Evolutionary conservation across 1,140 invertebrate genomes (phyloP), one percentile per base, ranked within the genome.

Genomic region (Planococcus citri): DNA sequence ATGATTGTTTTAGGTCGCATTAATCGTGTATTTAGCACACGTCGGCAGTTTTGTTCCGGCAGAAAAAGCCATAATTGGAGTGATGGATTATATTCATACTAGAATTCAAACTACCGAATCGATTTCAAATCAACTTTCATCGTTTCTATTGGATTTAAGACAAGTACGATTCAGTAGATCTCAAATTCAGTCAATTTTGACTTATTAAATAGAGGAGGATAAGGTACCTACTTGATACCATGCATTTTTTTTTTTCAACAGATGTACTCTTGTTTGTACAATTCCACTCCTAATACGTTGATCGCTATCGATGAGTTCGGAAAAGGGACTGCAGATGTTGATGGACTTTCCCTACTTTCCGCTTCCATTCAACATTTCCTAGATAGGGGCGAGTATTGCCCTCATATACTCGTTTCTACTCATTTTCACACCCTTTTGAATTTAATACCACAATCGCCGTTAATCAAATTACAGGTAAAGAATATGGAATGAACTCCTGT

Each of bases 301-400:
- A 81, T 96, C 0, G 82, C 95, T 29, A 82, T 95, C 61, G 94
- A 97, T 79, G 94, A 96, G 79, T 94, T 95, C 82, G 94, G 94
- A 0, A 90, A 90, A 80, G 91, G 91, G 71, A 96, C 94, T 12
- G 81, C 87, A 1, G 85, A 87, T 74, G 78, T 83, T 0, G 90
- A 92, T 79, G 91, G 91, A 0, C 75, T 87, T 37, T 80, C 87
- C 8, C 77, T 95, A 29, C 77, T 94, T 1, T 80, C 83, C 8
- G 83, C 87, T 1, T 82, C 83, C 38, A 73, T 94, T 1, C 82
- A 82, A 70, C 79, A 86, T 75, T 87, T 91, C 78, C 75, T 88
- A 4, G 77, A 81, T 21, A 78, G 81, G 69, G 80, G 75, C 1
- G 58, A 76, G 1, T 68, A 80, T 14, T 89, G 86, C 76, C 91